Evolutionary conservation across 2,113 vertebrate species (phyloP).

Genomic region (Oenanthe oenanthe): DNA sequence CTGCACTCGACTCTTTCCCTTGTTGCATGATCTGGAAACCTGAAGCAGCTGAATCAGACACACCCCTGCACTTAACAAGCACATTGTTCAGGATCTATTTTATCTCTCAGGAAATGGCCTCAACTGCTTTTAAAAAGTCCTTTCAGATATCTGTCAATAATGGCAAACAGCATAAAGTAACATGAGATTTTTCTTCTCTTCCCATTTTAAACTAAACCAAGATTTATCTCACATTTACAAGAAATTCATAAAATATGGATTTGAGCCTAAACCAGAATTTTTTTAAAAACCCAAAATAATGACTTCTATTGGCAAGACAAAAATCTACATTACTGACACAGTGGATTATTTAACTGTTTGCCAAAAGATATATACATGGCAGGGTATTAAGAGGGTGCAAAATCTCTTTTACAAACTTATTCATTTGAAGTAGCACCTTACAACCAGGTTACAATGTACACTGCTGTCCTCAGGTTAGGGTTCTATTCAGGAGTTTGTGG

Average conservation of each 20-base stretch:
- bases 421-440: not conserved
- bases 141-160: not conserved
- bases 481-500: not conserved
- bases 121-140: not conserved
- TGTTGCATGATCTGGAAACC: not conserved
- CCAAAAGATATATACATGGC: not conserved
- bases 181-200: not conserved
- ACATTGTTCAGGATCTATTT: not conserved
- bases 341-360: not conserved
- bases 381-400: not conserved
- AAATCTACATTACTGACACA: not conserved
- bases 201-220: not conserved
- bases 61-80: not conserved
- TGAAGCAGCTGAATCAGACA: not conserved
- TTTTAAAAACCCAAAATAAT: not conserved
- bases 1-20: not conserved
- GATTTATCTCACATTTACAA: not conserved
- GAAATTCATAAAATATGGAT: not conserved
- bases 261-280: not conserved
- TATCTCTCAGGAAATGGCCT: not conserved
- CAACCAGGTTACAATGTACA: rapidly evolving
- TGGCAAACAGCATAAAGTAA: not conserved
- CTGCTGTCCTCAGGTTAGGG: not conserved
- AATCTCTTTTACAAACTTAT: not conserved
- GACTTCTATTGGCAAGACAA: not conserved